Evolutionary conservation across 2,888 invertebrate genomes (phyloP), one percentile per base, ranked within the genome.

Genomic region (Drosophila dives): DNA sequence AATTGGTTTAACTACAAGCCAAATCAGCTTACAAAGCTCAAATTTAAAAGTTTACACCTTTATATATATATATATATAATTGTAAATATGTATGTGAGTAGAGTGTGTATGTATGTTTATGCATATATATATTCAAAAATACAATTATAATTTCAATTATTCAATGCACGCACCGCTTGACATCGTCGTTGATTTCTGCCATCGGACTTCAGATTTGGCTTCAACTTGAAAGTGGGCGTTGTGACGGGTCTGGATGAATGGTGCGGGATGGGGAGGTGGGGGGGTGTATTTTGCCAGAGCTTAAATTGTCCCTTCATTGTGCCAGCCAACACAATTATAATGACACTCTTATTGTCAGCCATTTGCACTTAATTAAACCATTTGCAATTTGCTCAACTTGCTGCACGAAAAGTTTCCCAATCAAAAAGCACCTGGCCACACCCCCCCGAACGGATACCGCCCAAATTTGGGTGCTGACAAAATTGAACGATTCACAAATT

Each of bases 321-420:
- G 71, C 59, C 76, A 56, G 71, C 71, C 74, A 67, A 65, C 80
- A 65, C 80, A 73, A 72, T 77, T 84, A 85, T 85, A 82, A 88
- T 83, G 88, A 83, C 86, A 79, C 81, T 83, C 86, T 77, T 79
- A 83, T 80, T 81, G 88, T 83, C 81, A 75, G 87, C 78, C 79
- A 83, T 85, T 87, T 81, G 76, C 73, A 80, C 88, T 90, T 87
- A 90, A 90, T 90, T 91, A 83, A 78, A 89, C 81, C 81, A 83
- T 89, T 82, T 87, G 81, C 84, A 82, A 89, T 82, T 87, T 78
- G 71, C 70, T 51, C 65, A 82, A 71, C 70, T 53, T 53, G 56
- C 11, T 33, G 49, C 54, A 54, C 72, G 56, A 29, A 61, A 75
- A 75, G 49, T 76, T 71, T 64, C 50, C 56, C 62, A 77, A 69